Percentiles rank a stretch among this genome's conserved stretches.
Conservation (phyloP, 2,113 vertebrate species). For the Podiceps cristatus region DNA sequence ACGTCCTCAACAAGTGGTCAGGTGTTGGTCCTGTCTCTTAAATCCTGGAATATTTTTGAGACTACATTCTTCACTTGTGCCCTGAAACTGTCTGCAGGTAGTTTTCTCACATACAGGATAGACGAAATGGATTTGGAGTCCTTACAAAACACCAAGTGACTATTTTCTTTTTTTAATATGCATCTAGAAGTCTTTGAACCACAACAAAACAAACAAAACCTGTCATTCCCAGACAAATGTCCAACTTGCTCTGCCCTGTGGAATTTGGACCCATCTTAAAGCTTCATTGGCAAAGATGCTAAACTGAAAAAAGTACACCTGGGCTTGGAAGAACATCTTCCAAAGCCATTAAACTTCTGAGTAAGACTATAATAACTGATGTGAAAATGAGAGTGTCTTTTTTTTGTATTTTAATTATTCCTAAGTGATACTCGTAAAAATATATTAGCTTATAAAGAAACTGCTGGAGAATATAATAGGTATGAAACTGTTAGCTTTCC, state of each 20-base stretch:
- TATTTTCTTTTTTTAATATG: slow-evolving; percentile 13
- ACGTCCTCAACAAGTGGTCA: background rate
- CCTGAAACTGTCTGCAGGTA: background rate
- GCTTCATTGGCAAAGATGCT: background rate
- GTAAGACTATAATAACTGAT: slow-evolving; percentile 50
- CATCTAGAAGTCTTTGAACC: slow-evolving; percentile 18
- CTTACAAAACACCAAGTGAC: background rate
- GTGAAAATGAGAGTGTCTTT: slow-evolving; percentile 53
- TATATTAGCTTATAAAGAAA: slow-evolving; percentile 62
- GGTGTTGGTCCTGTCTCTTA: background rate
- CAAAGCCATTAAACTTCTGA: slow-evolving; percentile 50
- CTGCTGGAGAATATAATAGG: slow-evolving; percentile 22
- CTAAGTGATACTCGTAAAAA: slow-evolving; percentile 67
- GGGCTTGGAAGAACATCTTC: slow-evolving; percentile 41
- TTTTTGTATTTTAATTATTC: slow-evolving; percentile 59
- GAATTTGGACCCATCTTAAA: slow-evolving; percentile 41
- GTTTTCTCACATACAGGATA: background rate
- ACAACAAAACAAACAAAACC: slow-evolving; percentile 41
- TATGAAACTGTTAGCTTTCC: slow-evolving; percentile 18
- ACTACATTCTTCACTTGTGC: background rate
- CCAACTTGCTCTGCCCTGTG: slow-evolving; percentile 13
- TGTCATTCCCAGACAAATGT: slow-evolving; percentile 31
- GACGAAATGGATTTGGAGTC: background rate
- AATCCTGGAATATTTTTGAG: background rate
- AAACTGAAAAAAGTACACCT: slow-evolving; percentile 49